phyloP scores from a whole-genome alignment of 1,140 invertebrate genomes.

The Ips nitidus region DNA sequence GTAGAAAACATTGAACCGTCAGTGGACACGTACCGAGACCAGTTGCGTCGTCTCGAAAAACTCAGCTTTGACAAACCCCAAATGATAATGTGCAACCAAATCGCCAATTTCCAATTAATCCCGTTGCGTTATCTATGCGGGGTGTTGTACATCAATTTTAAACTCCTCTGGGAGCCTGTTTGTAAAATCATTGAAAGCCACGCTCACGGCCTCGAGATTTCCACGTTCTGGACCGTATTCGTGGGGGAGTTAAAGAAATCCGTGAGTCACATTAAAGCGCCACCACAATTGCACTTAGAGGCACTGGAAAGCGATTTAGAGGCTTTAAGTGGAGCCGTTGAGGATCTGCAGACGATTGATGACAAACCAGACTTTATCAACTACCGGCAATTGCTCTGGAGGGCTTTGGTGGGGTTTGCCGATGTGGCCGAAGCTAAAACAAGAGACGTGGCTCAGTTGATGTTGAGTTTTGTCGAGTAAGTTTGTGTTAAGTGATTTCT shows the following conservation, averaged over 20 bases:
- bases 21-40: slow-evolving; percentile 77
- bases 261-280: slow-evolving; percentile 47
- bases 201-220: slow-evolving; percentile 63
- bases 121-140: slow-evolving; percentile 79
- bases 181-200: slow-evolving; percentile 72
- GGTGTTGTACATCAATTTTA: slow-evolving; percentile 83
- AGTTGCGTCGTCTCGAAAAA: slow-evolving; percentile 71
- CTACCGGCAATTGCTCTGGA: slow-evolving; percentile 79
- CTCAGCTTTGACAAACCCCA: slow-evolving; percentile 64
- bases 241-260: slow-evolving; percentile 61
- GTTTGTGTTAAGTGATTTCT: slow-evolving; percentile 23
- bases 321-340: slow-evolving; percentile 40
- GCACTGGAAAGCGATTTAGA: slow-evolving; percentile 34
- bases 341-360: slow-evolving; percentile 48
- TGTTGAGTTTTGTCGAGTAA: slow-evolving; percentile 76
- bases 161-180: slow-evolving; percentile 84
- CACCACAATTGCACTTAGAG: slow-evolving; percentile 26
- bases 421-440: slow-evolving; percentile 76
- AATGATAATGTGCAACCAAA: slow-evolving; percentile 58
- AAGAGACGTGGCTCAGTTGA: slow-evolving; percentile 72
- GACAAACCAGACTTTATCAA: slow-evolving; percentile 71
- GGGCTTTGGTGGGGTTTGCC: slow-evolving; percentile 71
- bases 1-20: slow-evolving; percentile 68
- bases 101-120: slow-evolving; percentile 58
- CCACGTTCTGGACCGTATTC: slow-evolving; percentile 80